Conservation (phyloP, 2,888 invertebrate species). For the Orchestes rusci region DNA sequence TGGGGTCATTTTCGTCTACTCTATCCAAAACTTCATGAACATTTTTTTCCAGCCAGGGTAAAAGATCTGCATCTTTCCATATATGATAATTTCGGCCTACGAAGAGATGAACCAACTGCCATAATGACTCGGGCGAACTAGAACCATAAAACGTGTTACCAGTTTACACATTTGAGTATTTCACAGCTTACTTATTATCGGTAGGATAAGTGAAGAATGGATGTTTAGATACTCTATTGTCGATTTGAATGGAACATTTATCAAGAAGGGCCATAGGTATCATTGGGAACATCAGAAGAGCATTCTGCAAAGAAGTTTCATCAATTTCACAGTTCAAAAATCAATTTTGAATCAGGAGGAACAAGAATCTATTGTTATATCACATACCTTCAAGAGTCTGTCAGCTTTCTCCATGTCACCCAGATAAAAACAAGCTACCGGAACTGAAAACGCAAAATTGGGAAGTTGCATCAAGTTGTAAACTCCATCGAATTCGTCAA, state of each 20-base stretch:
- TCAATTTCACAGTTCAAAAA: not conserved
- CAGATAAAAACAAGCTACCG: conserved; percentile 62
- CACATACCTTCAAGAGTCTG: conserved; percentile 24
- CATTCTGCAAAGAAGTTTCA: conserved; percentile 52
- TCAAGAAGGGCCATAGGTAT: conserved; percentile 65
- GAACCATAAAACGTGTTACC: conserved; percentile 32
- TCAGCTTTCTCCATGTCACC: conserved; percentile 48
- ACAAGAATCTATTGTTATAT: not conserved
- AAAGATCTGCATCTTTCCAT: conserved; percentile 69
- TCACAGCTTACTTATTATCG: conserved; percentile 41
- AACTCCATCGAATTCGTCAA: conserved; percentile 51
- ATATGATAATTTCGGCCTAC: conserved; percentile 64
- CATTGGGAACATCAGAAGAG: conserved; percentile 76
- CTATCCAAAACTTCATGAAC: conserved; percentile 57
- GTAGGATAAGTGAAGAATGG: conserved; percentile 42
- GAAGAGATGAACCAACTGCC: conserved; percentile 65
- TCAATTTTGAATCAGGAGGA: not conserved
- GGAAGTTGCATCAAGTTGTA: conserved; percentile 73
- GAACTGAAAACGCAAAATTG: conserved; percentile 79
- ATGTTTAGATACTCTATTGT: conserved; percentile 53
- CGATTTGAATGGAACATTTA: conserved; percentile 67
- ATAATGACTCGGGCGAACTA: conserved; percentile 58
- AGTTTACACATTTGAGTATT: not conserved
- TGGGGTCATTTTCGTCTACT: conserved; percentile 55
- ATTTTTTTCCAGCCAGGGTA: conserved; percentile 71